These are phyloP conservation scores for Ailuropoda melanoleuca DNA, from an alignment of 2,113 vertebrate genomes.

Conservation along the genomic window DNA sequence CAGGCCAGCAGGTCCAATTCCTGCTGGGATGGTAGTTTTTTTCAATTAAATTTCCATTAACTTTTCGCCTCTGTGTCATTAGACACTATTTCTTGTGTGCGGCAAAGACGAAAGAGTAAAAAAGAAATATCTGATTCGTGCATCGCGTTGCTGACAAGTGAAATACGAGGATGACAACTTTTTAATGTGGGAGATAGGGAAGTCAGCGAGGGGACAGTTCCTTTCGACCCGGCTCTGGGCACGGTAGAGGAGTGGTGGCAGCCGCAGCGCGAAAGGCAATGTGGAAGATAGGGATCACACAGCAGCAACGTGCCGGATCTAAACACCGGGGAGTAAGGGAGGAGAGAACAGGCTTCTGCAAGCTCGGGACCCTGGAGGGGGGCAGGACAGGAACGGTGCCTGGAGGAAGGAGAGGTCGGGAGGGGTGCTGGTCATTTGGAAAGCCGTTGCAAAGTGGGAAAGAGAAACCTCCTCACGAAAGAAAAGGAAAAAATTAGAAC, in stretches of 20 bases:
- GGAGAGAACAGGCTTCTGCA: background rate
- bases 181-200: constrained; percentile 40
- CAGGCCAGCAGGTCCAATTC: constrained; percentile 69
- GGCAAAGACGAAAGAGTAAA: constrained; percentile 66
- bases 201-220: background rate
- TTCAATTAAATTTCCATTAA: constrained; percentile 80
- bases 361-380: background rate
- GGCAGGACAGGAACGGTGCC: accelerated
- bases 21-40: constrained; percentile 70
- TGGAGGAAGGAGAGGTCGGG: background rate
- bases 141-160: constrained; percentile 56
- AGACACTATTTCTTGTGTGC: constrained; percentile 68
- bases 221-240: constrained; percentile 7
- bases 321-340: background rate
- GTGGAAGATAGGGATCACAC: constrained; percentile 23
- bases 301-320: background rate
- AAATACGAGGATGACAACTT: constrained; percentile 62
- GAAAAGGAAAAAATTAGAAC: background rate
- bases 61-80: constrained; percentile 76
- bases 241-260: background rate
- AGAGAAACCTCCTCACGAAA: background rate
- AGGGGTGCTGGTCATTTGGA: background rate
- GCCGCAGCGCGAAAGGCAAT: constrained; percentile 7
- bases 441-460: background rate
- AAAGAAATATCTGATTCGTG: constrained; percentile 53